phyloP scores from a whole-genome alignment of 92 coral and sea anemone species.

The Heliopora coerulea region DNA sequence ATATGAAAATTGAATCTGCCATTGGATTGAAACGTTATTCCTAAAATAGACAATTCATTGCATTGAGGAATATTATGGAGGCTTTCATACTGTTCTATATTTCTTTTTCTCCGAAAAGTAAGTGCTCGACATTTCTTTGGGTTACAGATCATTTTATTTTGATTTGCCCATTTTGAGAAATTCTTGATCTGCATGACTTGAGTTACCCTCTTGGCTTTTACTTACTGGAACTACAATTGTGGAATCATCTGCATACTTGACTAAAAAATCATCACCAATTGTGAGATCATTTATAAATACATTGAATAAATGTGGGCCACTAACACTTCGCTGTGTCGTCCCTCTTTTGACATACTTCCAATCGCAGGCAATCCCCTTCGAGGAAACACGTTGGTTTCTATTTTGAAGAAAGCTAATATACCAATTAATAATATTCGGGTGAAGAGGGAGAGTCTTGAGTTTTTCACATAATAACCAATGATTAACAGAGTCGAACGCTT shows the following conservation, averaged over 20 bases:
- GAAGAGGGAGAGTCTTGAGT: slow-evolving; percentile 34
- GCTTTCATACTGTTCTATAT: not conserved
- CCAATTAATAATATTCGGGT: slow-evolving; percentile 46
- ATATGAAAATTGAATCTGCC: not conserved
- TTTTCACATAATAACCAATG: slow-evolving; percentile 33
- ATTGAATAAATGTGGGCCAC: slow-evolving; percentile 41
- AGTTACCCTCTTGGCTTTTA: not conserved
- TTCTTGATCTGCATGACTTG: not conserved
- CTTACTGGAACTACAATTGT: not conserved
- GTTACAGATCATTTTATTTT: slow-evolving; percentile 22
- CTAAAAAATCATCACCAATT: not conserved
- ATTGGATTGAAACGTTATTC: slow-evolving; percentile 24
- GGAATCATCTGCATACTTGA: too few relatives aligned
- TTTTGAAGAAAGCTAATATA: slow-evolving; percentile 35
- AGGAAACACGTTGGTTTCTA: slow-evolving; percentile 34
- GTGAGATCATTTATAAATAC: slow-evolving; percentile 19
- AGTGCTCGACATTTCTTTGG: slow-evolving; percentile 14
- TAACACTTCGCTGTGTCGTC: slow-evolving; percentile 44
- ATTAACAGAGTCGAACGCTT: slow-evolving; percentile 50
- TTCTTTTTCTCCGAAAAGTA: slow-evolving; percentile 10
- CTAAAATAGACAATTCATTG: slow-evolving; percentile 19
- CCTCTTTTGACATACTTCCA: too few relatives aligned
- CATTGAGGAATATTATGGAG: slow-evolving; percentile 21
- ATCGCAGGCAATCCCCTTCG: not conserved
- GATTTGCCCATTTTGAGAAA: not conserved